Base-by-base conservation (phyloP, 2,797 vertebrate species). In the Amniataba percoides region DNA sequence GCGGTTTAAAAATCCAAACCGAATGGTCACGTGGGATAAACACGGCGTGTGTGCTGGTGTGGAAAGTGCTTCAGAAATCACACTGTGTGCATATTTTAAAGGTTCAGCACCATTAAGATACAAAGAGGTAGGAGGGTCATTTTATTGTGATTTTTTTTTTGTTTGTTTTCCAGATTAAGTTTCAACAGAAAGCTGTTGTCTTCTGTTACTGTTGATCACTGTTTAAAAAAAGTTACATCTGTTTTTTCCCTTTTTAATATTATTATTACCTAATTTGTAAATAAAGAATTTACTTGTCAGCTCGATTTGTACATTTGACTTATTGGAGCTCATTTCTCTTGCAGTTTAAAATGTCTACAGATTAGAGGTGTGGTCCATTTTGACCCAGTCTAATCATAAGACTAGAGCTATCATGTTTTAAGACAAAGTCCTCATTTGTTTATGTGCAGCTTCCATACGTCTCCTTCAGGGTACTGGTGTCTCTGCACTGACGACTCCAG, bases 381-480 rank as follows among this genome's bases (percentile, higher is more conserved):
- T 62, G 25, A 16, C 7, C 1, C 2, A 21, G 21, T 55, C 1
- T 45, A 52, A 46, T 49, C 2, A 15, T n/a, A 19, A 7, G n/a
- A 43, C 4, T 19, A 27, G 5, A 31, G 25, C 15, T 16, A 43
- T 13, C 39, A 25, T 19, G 14, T 45, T 69, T 31, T n/a, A 21
- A 34, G 25, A 58, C 21, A 3, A 43, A 65, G 11, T 67, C 6
- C 15, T 74, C 58, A 84, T 75, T 87, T 80, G 7, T 67, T 34
- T 57, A 1, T 45, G 43, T 88, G 84, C 43, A 83, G 80, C 78
- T 93, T 95, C 96, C 97, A 97, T 9, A 94, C 87, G 1, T 95
- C 93, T 63, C 96, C 97, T n/a, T 92, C 82, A 31, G 96, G 96
- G 85, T 93, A 97, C 57, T 91, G 91, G 55, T 97, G 84, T 80